These are phyloP conservation scores for Armadillidium nasatum DNA, from an alignment of 1,140 invertebrate species.

Conservation along the genomic window DNA sequence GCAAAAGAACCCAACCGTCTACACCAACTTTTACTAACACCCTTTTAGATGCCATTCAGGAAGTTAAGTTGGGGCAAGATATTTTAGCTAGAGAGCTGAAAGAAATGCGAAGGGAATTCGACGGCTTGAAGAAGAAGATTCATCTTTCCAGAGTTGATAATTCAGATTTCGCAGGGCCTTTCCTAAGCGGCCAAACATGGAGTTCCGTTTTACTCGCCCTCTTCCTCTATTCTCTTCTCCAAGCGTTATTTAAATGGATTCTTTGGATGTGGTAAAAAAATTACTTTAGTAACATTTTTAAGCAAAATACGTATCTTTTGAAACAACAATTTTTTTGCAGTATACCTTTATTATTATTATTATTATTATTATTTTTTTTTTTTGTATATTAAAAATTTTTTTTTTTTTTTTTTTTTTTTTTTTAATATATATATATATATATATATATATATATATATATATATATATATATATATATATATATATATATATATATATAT, in stretches of 20 bases:
- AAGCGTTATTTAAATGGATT: not conserved
- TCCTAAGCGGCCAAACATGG: not conserved
- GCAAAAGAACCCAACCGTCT: not conserved
- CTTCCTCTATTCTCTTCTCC: not conserved
- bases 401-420: too few relatives aligned
- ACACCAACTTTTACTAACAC: not conserved
- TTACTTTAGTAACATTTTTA: too few relatives aligned
- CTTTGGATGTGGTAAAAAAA: not conserved
- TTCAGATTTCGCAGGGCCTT: not conserved
- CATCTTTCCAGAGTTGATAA: not conserved
- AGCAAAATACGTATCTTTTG: too few relatives aligned
- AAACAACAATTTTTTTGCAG: too few relatives aligned
- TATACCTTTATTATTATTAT: too few relatives aligned
- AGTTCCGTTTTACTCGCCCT: not conserved
- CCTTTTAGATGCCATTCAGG: not conserved
- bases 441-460: too few relatives aligned
- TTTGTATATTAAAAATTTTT: too few relatives aligned
- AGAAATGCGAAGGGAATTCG: not conserved
- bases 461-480: too few relatives aligned
- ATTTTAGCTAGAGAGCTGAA: not conserved
- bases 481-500: too few relatives aligned
- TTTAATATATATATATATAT: too few relatives aligned
- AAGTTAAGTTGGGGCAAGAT: not conserved
- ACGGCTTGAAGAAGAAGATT: not conserved
- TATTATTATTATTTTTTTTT: too few relatives aligned